These are phyloP conservation scores for Distichodus sexfasciatus DNA, from an alignment of 2,797 vertebrate species.

Conservation along the genomic window DNA sequence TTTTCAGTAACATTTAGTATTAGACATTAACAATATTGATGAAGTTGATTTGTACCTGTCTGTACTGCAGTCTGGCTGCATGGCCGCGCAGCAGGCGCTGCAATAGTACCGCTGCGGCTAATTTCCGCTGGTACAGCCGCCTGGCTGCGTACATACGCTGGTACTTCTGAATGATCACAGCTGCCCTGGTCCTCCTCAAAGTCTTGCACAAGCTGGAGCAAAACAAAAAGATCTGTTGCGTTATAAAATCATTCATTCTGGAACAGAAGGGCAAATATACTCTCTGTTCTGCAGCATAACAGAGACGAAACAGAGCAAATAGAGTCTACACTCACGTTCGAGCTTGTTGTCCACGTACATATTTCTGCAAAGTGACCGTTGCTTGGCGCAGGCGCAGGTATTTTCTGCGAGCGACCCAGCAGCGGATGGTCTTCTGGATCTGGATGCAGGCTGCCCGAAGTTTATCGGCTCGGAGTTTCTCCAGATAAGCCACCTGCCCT, in stretches of 20 bases:
- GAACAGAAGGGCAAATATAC: no score
- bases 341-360: constrained; percentile 87
- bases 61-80: constrained; percentile 74
- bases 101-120: constrained; percentile 76
- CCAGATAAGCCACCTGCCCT: constrained; percentile 95
- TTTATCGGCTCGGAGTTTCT: constrained; percentile 93
- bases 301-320: not conserved
- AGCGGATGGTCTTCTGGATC: constrained; percentile 95
- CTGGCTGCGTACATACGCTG: constrained; percentile 82
- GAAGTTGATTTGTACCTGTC: constrained; percentile 65
- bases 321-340: constrained; percentile 77
- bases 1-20: no score
- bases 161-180: constrained; percentile 82
- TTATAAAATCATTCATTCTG: no score
- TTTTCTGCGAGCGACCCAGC: constrained; percentile 90
- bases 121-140: constrained; percentile 72
- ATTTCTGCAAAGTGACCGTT: constrained; percentile 85
- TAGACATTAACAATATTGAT: not conserved
- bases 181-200: constrained; percentile 83
- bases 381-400: constrained; percentile 84
- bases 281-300: not conserved
- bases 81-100: constrained; percentile 84
- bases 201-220: constrained; percentile 77
- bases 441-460: constrained; percentile 86
- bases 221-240: not conserved